phyloP scores from a whole-genome alignment of 2,113 vertebrate genomes.

The Gracilinanus agilis region DNA sequence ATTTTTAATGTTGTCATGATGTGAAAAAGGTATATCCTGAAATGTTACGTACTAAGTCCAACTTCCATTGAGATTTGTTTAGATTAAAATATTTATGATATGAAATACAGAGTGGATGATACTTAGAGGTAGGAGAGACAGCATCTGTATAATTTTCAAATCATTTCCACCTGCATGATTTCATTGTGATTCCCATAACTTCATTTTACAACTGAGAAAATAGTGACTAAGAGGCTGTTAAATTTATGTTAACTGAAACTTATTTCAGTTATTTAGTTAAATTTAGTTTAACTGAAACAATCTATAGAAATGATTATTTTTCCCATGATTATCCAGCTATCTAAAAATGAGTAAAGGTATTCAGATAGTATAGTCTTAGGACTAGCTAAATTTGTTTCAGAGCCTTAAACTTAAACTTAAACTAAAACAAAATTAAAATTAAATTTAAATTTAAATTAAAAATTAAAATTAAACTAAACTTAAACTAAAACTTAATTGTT shows the following conservation, averaged over 20 bases:
- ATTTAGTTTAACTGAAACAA: not conserved
- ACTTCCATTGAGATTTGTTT: conserved; percentile 17
- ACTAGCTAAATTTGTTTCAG: not conserved
- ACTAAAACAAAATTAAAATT: no score
- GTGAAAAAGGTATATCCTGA: not conserved
- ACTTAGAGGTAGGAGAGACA: not conserved
- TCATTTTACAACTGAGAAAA: not conserved
- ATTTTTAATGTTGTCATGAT: not conserved
- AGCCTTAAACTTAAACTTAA: no score
- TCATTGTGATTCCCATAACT: not conserved
- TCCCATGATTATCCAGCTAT: not conserved
- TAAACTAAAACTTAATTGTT: no score
- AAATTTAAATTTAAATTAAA: no score
- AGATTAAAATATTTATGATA: not conserved
- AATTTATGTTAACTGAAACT: no score
- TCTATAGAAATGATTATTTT: not conserved
- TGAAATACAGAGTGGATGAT: not conserved
- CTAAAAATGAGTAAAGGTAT: not conserved
- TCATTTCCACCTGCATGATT: not conserved
- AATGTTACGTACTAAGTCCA: not conserved
- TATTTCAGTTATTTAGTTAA: no score
- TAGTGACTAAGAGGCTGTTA: not conserved
- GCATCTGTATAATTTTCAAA: not conserved
- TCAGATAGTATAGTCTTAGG: not conserved
- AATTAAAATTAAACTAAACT: no score